These are phyloP conservation scores for Pocillopora grandis DNA, from an alignment of 92 coral and sea anemone genomes.

Conservation along the genomic window DNA sequence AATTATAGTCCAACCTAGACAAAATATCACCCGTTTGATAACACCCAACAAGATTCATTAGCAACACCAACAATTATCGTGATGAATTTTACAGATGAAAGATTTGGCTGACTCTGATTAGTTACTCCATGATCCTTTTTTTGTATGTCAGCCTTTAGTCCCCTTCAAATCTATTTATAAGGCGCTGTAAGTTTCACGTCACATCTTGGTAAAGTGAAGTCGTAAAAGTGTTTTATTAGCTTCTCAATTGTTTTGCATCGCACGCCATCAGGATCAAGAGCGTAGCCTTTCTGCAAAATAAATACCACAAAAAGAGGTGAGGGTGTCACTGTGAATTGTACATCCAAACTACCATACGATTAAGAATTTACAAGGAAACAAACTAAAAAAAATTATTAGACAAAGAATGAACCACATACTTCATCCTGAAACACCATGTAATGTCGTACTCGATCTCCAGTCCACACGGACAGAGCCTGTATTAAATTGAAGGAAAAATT, in stretches of 20 bases:
- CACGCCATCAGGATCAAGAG: constrained; percentile 58
- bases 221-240: constrained; percentile 43
- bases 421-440: constrained; percentile 73
- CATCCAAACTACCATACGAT: neutral
- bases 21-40: no score
- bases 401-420: constrained; percentile 39
- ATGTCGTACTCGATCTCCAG: constrained; percentile 73
- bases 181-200: constrained; percentile 32
- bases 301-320: neutral
- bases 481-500: neutral
- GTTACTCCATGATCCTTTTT: no score
- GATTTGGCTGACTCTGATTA: no score
- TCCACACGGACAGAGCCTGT: constrained; percentile 86
- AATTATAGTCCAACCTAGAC: no score
- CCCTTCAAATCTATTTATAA: constrained; percentile 11
- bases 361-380: neutral
- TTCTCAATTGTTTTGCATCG: constrained; percentile 37
- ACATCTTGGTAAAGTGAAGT: constrained; percentile 54
- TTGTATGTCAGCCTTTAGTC: no score
- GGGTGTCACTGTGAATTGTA: neutral
- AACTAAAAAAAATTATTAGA: neutral
- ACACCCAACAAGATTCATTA: no score
- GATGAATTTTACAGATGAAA: no score
- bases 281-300: constrained; percentile 38
- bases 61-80: no score